A percentile compares a stretch with the other conserved stretches of the same genome.
These are phyloP conservation scores for Crypturellus undulatus DNA, from an alignment of 2,113 vertebrate species.

Conservation along the genomic window DNA sequence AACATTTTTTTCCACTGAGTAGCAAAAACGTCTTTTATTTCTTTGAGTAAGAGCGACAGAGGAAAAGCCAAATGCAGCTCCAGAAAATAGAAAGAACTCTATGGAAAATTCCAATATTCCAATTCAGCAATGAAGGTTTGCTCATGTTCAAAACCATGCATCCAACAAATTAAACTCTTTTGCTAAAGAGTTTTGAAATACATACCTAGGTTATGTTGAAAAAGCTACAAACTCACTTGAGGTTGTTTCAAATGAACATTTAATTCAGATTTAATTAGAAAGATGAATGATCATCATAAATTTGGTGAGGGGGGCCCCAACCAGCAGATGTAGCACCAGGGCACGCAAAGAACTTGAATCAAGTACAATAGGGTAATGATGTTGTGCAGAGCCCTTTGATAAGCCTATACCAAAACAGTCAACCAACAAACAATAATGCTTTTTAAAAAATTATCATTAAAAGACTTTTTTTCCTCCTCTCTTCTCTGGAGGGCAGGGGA, in stretches of 20 bases:
- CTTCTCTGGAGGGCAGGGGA: too few species aligned
- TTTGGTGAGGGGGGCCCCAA: not conserved
- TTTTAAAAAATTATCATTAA: not conserved
- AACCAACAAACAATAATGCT: not conserved
- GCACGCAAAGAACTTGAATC: not conserved
- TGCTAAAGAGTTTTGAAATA: not conserved
- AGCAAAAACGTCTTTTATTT: not conserved
- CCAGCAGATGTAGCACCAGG: not conserved
- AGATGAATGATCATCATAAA: not conserved
- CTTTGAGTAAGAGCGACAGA: not conserved
- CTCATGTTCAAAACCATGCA: not conserved
- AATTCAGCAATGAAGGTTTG: not conserved
- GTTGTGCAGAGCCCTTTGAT: not conserved
- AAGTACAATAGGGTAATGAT: not conserved
- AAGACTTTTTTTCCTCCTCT: not conserved
- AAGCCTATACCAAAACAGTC: not conserved
- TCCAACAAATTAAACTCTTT: not conserved
- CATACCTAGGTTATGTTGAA: conserved; percentile 19
- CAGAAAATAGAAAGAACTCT: not conserved
- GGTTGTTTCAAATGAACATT: not conserved
- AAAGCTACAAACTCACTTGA: not conserved
- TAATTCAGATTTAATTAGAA: conserved; percentile 43
- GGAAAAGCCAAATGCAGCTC: not conserved
- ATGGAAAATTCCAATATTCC: not conserved
- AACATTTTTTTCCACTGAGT: not conserved